phyloP scores from a whole-genome alignment of 2,888 invertebrate species.

The Mactromeris polynyma region DNA sequence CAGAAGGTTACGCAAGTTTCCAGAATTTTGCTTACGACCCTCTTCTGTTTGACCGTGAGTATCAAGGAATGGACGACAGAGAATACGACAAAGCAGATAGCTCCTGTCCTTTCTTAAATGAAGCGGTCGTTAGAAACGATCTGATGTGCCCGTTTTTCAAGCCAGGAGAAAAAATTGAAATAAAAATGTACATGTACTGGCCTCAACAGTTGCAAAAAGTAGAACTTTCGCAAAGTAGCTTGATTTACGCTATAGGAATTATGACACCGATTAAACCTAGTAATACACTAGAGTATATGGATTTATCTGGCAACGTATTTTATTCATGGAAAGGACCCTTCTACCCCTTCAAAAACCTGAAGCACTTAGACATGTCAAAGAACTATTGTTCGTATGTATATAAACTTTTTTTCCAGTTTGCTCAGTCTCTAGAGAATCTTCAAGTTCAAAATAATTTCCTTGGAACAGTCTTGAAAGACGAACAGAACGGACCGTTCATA shows the following conservation, averaged over 20 bases:
- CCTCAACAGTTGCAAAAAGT: slow-evolving; percentile 11
- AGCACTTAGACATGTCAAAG: slow-evolving; percentile 33
- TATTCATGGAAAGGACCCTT: slow-evolving; percentile 34
- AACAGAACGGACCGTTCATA: not conserved
- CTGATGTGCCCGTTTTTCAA: not conserved
- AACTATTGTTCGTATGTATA: slow-evolving; percentile 28
- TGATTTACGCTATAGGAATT: not conserved
- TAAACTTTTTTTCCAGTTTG: slow-evolving; percentile 30
- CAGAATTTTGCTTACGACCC: slow-evolving; percentile 14
- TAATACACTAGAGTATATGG: not conserved
- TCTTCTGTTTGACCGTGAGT: not conserved
- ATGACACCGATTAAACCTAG: not conserved
- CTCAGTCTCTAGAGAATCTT: slow-evolving; percentile 5
- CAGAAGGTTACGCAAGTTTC: not conserved
- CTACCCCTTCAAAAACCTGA: not conserved
- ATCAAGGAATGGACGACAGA: not conserved
- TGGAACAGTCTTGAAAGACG: not conserved
- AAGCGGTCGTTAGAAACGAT: not conserved
- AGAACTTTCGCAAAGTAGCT: not conserved
- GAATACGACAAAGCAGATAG: not conserved
- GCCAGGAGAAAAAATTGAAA: not conserved
- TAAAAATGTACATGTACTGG: not conserved
- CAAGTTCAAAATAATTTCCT: slow-evolving; percentile 10
- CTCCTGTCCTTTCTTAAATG: slow-evolving; percentile 20
- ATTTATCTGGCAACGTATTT: slow-evolving; percentile 42